A percentile compares a stretch with the other conserved stretches of the same genome.
Evolutionary conservation across 2,113 vertebrate species (phyloP).

Genomic region (Campylorhamphus procurvoides): DNA sequence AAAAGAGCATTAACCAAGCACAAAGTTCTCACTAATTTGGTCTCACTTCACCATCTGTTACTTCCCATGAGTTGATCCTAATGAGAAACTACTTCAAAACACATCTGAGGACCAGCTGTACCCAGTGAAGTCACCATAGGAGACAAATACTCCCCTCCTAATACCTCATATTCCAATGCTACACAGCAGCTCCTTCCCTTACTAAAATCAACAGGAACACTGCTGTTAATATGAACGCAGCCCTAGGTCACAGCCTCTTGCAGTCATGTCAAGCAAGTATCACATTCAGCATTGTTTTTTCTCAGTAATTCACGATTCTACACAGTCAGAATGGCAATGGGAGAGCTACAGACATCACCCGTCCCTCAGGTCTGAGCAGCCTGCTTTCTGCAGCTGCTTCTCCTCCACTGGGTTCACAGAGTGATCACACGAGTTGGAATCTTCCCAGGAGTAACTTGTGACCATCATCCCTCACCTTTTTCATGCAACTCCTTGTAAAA

Average conservation of each 20-base stretch:
- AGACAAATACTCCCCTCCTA: background rate
- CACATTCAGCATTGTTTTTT: background rate
- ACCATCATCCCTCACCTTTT: background rate
- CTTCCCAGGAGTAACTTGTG: background rate
- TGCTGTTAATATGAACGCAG: background rate
- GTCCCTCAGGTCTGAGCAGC: background rate
- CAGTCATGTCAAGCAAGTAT: background rate
- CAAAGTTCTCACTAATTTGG: conserved; percentile 33
- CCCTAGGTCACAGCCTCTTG: background rate
- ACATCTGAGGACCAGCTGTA: conserved; percentile 27
- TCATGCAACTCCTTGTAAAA: background rate
- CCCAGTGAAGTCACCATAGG: background rate
- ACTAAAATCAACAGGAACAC: background rate
- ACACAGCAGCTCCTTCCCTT: background rate
- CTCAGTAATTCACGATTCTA: background rate
- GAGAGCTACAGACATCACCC: background rate
- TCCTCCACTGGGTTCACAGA: background rate
- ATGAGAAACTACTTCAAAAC: conserved; percentile 45
- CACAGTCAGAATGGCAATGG: background rate
- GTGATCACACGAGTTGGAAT: background rate
- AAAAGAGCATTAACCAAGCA: background rate
- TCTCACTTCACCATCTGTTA: conserved; percentile 43
- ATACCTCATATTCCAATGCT: background rate
- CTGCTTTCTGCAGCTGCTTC: background rate
- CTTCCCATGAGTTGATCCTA: conserved; percentile 27